These are phyloP conservation scores for Ciconia maguari DNA, from an alignment of 2,113 vertebrate species.

Conservation along the genomic window DNA sequence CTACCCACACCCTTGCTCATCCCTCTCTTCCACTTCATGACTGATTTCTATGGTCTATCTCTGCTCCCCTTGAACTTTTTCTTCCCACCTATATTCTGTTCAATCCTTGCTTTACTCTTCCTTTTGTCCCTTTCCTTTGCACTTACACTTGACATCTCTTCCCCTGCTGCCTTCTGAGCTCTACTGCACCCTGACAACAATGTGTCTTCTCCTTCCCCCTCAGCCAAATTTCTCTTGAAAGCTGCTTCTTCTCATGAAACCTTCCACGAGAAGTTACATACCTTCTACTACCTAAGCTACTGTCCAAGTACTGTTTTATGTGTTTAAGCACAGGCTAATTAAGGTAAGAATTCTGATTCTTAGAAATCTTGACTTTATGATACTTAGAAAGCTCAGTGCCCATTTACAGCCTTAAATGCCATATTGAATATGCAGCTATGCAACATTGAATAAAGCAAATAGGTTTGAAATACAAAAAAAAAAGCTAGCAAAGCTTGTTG, in stretches of 20 bases:
- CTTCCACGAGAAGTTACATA: neutral
- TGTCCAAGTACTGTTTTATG: neutral
- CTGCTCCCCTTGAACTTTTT: neutral
- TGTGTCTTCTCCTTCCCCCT: neutral
- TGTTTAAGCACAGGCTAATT: neutral
- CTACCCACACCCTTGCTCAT: neutral
- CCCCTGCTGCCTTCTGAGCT: neutral
- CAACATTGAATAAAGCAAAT: neutral
- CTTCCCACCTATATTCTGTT: neutral
- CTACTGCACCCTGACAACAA: neutral
- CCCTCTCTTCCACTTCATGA: neutral
- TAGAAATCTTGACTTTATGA: neutral
- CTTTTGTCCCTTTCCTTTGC: neutral
- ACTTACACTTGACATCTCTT: neutral
- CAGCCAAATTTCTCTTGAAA: neutral
- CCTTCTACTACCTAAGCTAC: neutral
- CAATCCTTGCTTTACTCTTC: neutral
- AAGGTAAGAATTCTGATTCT: neutral
- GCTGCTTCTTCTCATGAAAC: neutral
- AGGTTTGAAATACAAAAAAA: neutral
- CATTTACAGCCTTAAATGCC: neutral
- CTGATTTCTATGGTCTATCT: neutral
- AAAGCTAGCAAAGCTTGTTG: neutral
- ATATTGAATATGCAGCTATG: neutral
- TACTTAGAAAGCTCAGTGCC: neutral